Evolutionary conservation across 1,140 invertebrate species (phyloP).

Genomic region (Zophobas atratus): DNA sequence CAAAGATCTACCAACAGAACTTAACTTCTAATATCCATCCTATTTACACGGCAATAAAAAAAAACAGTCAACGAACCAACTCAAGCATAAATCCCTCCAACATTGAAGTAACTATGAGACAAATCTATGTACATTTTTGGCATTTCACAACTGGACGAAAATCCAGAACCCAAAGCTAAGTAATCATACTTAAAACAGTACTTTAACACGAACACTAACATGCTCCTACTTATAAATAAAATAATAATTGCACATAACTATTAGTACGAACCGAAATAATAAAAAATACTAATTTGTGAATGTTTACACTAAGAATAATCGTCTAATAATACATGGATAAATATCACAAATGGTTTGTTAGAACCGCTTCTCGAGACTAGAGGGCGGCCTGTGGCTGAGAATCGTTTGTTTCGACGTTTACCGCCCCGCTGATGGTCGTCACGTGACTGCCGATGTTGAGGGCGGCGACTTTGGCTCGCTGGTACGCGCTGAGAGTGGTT

Average conservation of each 20-base stretch:
- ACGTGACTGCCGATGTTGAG: conserved; percentile 80
- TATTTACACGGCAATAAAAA: not conserved
- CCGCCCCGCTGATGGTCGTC: conserved; percentile 72
- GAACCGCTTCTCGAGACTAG: conserved; percentile 33
- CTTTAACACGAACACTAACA: not conserved
- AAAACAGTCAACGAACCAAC: not conserved
- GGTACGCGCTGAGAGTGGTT: conserved; percentile 89
- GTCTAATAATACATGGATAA: conserved; percentile 28
- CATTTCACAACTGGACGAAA: conserved; percentile 7
- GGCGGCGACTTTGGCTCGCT: conserved; percentile 89
- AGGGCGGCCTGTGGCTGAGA: conserved; percentile 53
- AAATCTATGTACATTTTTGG: conserved; percentile 1
- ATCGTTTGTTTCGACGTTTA: conserved; percentile 67
- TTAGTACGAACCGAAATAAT: conserved; percentile 24
- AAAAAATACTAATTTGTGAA: not conserved
- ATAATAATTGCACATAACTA: not conserved
- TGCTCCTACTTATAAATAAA: not conserved
- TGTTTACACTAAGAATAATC: not conserved
- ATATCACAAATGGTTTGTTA: conserved; percentile 22
- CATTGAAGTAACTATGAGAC: not conserved
- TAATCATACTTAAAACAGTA: conserved; percentile 25
- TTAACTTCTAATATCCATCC: conserved; percentile 2
- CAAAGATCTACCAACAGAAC: conserved; percentile 8
- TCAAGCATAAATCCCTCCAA: not conserved
- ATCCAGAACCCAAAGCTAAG: conserved; percentile 8